These are phyloP conservation scores for Nycticebus coucang DNA, from an alignment of 2,113 vertebrate species.

Conservation along the genomic window DNA sequence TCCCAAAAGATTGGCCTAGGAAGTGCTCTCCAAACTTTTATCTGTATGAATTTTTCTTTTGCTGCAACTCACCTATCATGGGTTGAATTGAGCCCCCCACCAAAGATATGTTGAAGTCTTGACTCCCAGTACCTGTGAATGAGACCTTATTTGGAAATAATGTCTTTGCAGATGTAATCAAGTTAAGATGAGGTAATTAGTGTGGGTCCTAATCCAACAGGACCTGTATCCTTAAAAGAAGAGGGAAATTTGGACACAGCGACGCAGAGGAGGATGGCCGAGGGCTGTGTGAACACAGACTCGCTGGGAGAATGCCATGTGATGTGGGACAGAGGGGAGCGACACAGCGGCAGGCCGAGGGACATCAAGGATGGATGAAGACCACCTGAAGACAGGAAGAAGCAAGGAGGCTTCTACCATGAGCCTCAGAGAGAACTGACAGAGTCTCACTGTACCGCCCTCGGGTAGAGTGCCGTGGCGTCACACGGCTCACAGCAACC, in stretches of 20 bases:
- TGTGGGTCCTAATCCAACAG: neutral
- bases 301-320: too few species aligned
- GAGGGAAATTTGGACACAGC: neutral
- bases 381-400: neutral
- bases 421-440: neutral
- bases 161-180: neutral
- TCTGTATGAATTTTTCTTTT: neutral
- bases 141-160: conserved; percentile 15
- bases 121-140: neutral
- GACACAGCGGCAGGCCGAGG: too few species aligned
- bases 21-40: neutral
- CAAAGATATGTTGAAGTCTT: neutral
- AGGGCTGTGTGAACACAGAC: neutral
- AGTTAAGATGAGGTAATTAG: neutral
- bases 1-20: neutral
- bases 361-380: too few species aligned
- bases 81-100: neutral
- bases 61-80: neutral
- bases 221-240: neutral
- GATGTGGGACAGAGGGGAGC: neutral
- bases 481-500: too few species aligned
- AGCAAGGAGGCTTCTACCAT: too few species aligned
- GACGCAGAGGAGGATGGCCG: neutral
- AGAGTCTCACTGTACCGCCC: too few species aligned
- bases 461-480: too few species aligned